phyloP scores from a whole-genome alignment of 1,140 invertebrate species.

The Gyrodactylus salaris region DNA sequence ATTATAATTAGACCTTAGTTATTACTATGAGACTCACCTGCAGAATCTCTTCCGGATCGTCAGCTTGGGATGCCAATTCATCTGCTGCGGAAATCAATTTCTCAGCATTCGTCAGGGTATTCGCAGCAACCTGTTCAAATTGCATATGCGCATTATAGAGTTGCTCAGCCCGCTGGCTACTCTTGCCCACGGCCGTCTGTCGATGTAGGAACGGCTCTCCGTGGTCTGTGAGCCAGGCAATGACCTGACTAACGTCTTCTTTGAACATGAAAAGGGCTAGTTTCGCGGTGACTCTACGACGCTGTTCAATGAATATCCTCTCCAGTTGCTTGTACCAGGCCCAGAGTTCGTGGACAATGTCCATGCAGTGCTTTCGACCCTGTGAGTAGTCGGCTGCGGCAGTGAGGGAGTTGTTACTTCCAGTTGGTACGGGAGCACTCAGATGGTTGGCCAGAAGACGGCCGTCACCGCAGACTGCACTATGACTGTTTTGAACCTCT shows the following conservation, averaged over 20 bases:
- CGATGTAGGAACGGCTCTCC: conserved; percentile 90
- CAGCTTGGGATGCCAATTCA: conserved; percentile 65
- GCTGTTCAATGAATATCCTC: conserved; percentile 40
- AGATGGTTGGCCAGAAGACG: conserved; percentile 21
- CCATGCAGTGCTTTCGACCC: conserved; percentile 26
- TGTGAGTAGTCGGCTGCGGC: conserved; percentile 55
- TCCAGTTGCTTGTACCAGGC: conserved; percentile 62
- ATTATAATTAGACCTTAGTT: no score
- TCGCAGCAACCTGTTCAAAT: conserved; percentile 36
- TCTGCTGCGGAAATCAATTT: conserved; percentile 72
- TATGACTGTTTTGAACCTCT: conserved; percentile 7
- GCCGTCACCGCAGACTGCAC: conserved; percentile 21
- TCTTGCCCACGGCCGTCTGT: conserved; percentile 70
- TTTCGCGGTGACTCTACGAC: conserved; percentile 56
- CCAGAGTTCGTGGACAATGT: conserved; percentile 35
- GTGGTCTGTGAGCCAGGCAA: conserved; percentile 40
- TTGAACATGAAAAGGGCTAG: conserved; percentile 64
- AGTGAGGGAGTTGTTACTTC: conserved; percentile 37
- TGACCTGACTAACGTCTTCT: conserved; percentile 39
- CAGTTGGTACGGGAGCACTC: conserved; percentile 18
- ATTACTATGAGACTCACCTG: not conserved
- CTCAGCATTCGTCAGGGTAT: conserved; percentile 90
- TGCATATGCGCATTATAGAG: conserved; percentile 90
- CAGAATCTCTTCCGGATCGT: conserved; percentile 45
- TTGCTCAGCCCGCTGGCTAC: conserved; percentile 57